Evolutionary conservation across 2,113 vertebrate genomes (phyloP).

Genomic region (Strigops habroptila): DNA sequence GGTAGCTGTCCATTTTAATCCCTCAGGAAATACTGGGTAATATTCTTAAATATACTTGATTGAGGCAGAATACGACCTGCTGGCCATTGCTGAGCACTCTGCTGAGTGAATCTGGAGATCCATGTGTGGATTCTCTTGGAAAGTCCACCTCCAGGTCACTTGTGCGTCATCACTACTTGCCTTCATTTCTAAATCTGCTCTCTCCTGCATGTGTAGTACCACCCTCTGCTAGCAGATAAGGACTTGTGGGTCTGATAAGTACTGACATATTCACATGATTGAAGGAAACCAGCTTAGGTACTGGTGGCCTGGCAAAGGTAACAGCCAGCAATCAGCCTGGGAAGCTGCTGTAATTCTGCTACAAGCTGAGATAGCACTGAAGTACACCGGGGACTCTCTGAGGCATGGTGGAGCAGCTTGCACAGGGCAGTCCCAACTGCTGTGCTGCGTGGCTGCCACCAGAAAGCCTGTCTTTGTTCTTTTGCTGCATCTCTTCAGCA

Average conservation of each 20-base stretch:
- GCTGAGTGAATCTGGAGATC: neutral
- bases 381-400: neutral
- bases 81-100: neutral
- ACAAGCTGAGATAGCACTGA: neutral
- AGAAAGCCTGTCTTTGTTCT: neutral
- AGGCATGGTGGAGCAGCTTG: neutral
- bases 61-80: neutral
- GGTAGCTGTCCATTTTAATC: neutral
- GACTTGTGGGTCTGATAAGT: neutral
- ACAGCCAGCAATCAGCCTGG: neutral
- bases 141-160: neutral
- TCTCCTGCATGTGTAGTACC: neutral
- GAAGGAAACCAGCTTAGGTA: neutral
- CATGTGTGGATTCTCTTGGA: neutral
- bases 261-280: neutral
- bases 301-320: neutral
- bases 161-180: neutral
- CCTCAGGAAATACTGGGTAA: neutral
- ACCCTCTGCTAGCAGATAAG: neutral
- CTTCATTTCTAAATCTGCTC: neutral
- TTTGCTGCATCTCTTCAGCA: neutral
- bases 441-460: neutral
- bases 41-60: neutral
- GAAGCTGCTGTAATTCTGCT: neutral
- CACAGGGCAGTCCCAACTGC: rapidly evolving